Percentiles rank a stretch among this genome's conserved stretches.
These are phyloP conservation scores for Steinernema khuongi DNA, from an alignment of 1,140 invertebrate genomes.

Conservation along the genomic window DNA sequence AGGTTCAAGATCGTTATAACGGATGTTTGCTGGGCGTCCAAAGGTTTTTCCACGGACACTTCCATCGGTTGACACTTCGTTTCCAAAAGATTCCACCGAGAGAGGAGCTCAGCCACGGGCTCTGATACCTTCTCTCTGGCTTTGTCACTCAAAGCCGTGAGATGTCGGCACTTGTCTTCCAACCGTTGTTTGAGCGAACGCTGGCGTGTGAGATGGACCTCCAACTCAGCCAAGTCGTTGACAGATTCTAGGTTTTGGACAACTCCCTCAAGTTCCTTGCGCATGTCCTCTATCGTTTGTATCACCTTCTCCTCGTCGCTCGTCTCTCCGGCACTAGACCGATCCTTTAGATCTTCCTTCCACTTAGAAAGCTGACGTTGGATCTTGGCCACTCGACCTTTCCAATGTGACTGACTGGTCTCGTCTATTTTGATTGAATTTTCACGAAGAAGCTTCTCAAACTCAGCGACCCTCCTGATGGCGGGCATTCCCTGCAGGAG, in stretches of 20 bases:
- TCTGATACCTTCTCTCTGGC: conserved; percentile 18
- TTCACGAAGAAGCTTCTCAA: conserved; percentile 37
- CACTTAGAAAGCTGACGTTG: background rate
- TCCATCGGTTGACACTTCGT: conserved; percentile 9
- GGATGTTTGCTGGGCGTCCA: background rate
- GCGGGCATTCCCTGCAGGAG: conserved; percentile 25
- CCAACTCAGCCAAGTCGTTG: conserved; percentile 20
- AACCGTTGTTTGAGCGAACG: conserved; percentile 28
- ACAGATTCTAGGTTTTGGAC: conserved; percentile 23
- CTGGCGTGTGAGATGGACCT: conserved; percentile 15
- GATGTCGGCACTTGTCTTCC: conserved; percentile 25
- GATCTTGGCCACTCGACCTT: background rate
- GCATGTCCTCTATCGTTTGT: conserved; percentile 22
- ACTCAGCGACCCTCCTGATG: conserved; percentile 35
- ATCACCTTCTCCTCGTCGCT: background rate
- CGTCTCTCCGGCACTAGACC: background rate
- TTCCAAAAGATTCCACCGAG: conserved; percentile 28
- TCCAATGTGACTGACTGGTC: background rate
- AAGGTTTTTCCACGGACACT: background rate
- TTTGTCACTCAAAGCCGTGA: conserved; percentile 25
- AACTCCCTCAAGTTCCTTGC: conserved; percentile 19
- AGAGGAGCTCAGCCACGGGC: conserved; percentile 20
- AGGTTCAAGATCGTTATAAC: background rate
- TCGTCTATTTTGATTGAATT: conserved; percentile 40
- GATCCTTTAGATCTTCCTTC: background rate